Percentiles rank a stretch among this genome's conserved stretches.
Evolutionary conservation across 2,797 vertebrate species (phyloP).

Genomic region (Limnodromus scolopaceus): DNA sequence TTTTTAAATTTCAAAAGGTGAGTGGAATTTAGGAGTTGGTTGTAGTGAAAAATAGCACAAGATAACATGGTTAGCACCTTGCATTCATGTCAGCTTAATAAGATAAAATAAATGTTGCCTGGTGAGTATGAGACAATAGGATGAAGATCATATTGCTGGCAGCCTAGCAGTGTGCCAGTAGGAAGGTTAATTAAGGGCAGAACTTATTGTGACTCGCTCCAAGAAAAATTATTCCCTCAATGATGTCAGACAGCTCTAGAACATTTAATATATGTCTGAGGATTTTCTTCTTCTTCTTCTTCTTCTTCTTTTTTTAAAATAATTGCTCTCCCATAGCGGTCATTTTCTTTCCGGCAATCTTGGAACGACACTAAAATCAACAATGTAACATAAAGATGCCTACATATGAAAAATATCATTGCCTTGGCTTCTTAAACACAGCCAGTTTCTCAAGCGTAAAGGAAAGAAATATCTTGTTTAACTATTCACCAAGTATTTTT

Average conservation of each 20-base stretch:
- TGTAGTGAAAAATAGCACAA: not conserved
- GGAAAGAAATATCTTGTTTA: not conserved
- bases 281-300: not conserved
- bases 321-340: not conserved
- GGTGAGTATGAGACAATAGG: not conserved
- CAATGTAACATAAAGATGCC: not conserved
- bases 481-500: not conserved
- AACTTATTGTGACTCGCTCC: not conserved
- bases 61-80: not conserved
- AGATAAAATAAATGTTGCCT: not conserved
- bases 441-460: not conserved
- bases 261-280: not conserved
- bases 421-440: not conserved
- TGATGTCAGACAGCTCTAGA: not conserved
- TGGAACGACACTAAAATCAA: not conserved
- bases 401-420: not conserved
- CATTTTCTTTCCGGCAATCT: not conserved
- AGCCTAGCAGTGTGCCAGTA: not conserved
- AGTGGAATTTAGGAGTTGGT: not conserved
- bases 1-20: not conserved
- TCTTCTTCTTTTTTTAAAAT: not conserved
- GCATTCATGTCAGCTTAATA: not conserved
- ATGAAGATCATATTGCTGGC: not conserved
- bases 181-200: constrained; percentile 23
- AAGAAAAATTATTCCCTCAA: not conserved